A percentile compares a stretch with the other conserved stretches of the same genome.
phyloP scores from a whole-genome alignment of 2,888 invertebrate genomes.

The Agapetus fuscipes region DNA sequence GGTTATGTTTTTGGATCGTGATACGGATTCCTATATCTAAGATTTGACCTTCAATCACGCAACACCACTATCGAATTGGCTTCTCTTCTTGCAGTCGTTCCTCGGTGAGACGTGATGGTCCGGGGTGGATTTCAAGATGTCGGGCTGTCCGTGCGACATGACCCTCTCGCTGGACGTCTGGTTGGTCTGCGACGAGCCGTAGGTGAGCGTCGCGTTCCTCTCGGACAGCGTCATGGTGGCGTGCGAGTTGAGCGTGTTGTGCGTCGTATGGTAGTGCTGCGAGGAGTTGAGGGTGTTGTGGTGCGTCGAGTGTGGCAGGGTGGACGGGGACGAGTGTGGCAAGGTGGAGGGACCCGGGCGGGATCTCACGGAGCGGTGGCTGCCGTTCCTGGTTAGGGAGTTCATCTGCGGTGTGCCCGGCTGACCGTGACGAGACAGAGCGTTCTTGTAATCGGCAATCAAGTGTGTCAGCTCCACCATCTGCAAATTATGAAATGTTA shows the following conservation, averaged over 20 bases:
- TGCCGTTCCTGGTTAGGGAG: conserved; percentile 63
- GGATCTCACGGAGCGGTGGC: conserved; percentile 51
- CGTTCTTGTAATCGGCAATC: conserved; percentile 92
- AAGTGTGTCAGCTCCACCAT: conserved; percentile 84
- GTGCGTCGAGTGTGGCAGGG: conserved; percentile 29
- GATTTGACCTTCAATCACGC: conserved; percentile 32
- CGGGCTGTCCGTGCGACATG: conserved; percentile 57
- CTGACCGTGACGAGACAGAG: conserved; percentile 62
- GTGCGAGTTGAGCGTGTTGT: conserved; percentile 52
- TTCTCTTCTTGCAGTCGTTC: conserved; percentile 31
- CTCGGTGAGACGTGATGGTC: conserved; percentile 52
- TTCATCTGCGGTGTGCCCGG: conserved; percentile 74
- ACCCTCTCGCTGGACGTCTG: conserved; percentile 28
- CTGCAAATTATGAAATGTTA: conserved; percentile 43
- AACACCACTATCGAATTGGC: conserved; percentile 35
- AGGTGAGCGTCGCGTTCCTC: conserved; percentile 34
- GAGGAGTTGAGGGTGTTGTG: conserved; percentile 28
- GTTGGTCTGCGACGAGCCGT: conserved; percentile 31
- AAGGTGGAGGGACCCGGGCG: conserved; percentile 29
- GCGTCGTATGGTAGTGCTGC: conserved; percentile 36
- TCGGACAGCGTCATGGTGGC: conserved; percentile 40
- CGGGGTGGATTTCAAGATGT: conserved; percentile 77
- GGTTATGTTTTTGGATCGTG: no score
- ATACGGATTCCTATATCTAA: no score
- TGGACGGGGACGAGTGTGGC: conserved; percentile 42